phyloP scores from a whole-genome alignment of 2,113 vertebrate genomes.

The Gopherus evgoodei region DNA sequence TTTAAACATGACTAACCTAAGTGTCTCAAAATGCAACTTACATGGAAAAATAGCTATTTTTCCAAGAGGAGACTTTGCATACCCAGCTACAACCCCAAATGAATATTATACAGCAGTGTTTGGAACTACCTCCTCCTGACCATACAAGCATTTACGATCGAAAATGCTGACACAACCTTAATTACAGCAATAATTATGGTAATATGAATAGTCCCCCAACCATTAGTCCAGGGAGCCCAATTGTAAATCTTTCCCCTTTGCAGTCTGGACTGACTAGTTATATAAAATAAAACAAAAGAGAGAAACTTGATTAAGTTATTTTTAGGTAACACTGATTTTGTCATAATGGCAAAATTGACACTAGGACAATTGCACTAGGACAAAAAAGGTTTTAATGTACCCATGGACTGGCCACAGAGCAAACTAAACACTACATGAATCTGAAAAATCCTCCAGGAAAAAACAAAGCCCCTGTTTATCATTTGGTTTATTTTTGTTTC shows the following conservation, averaged over 20 bases:
- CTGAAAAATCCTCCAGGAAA: neutral
- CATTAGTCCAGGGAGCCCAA: accelerated
- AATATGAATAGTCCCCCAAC: accelerated
- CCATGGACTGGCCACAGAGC: neutral
- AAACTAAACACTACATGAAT: neutral
- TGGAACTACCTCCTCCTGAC: neutral
- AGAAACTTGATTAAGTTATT: neutral
- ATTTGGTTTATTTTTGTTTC: neutral
- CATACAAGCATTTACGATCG: accelerated
- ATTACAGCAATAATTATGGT: accelerated
- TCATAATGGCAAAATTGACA: neutral
- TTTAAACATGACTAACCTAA: neutral
- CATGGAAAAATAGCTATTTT: neutral
- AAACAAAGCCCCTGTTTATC: slow-evolving; percentile 9
- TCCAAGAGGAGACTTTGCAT: accelerated
- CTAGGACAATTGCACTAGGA: neutral
- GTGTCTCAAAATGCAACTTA: neutral
- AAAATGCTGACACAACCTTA: accelerated
- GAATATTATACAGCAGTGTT: accelerated
- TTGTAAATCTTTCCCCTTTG: accelerated
- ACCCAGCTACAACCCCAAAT: accelerated
- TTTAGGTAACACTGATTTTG: slow-evolving; percentile 10
- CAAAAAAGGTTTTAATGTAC: slow-evolving; percentile 47
- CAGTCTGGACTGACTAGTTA: neutral
- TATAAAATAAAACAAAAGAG: accelerated